These are phyloP conservation scores for Leptoteleia sp. DNA, from an alignment of 1,140 invertebrate genomes.

Conservation along the genomic window DNA sequence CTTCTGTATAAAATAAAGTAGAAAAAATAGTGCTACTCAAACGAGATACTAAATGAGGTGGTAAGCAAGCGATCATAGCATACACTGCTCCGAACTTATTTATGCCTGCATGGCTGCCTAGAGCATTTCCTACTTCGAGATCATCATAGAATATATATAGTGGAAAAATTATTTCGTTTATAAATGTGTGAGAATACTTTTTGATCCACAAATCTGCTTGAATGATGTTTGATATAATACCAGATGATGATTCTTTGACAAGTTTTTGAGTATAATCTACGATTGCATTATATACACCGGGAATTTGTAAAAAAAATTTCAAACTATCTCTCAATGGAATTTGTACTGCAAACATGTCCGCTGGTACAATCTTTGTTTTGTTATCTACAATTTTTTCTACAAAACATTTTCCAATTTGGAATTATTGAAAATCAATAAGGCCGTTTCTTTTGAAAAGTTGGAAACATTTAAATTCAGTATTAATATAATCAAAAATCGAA, in stretches of 20 bases:
- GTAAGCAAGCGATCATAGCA: slow-evolving; percentile 21
- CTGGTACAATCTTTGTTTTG: neutral
- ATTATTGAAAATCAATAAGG: slow-evolving; percentile 20
- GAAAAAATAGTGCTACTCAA: slow-evolving; percentile 16
- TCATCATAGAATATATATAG: slow-evolving; percentile 3
- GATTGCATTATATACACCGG: too few species aligned
- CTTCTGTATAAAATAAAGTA: neutral
- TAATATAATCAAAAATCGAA: slow-evolving; percentile 16
- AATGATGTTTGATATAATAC: slow-evolving; percentile 29
- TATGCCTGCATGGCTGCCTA: neutral
- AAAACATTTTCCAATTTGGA: slow-evolving; percentile 5
- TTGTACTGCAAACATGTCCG: neutral
- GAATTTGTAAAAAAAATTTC: too few species aligned
- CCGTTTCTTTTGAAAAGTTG: slow-evolving; percentile 13
- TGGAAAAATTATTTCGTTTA: slow-evolving; percentile 33
- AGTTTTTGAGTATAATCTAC: too few species aligned
- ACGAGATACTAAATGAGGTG: slow-evolving; percentile 11
- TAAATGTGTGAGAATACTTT: slow-evolving; percentile 9
- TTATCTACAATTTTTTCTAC: slow-evolving; percentile 5
- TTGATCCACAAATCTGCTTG: slow-evolving; percentile 19
- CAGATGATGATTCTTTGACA: too few species aligned
- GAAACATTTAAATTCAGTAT: slow-evolving; percentile 21
- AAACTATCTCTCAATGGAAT: too few species aligned
- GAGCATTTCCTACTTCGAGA: slow-evolving; percentile 2
- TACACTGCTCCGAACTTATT: neutral